phyloP scores from a whole-genome alignment of 2,113 vertebrate species.

The Damaliscus lunatus region DNA sequence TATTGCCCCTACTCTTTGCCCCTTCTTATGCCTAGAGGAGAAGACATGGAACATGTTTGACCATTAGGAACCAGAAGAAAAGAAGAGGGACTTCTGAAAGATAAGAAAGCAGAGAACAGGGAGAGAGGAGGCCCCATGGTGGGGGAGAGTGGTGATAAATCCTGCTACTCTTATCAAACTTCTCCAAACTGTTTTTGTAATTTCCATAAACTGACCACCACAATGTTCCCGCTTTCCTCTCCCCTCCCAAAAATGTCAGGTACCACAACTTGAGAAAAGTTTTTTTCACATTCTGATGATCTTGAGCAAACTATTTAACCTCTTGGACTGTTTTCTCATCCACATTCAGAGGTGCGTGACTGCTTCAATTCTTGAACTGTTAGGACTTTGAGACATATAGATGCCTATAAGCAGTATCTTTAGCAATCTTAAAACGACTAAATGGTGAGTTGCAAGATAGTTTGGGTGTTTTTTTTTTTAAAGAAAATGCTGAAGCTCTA shows the following conservation, averaged over 20 bases:
- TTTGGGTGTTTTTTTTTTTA: too few species aligned
- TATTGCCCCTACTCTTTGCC: background rate
- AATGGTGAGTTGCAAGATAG: background rate
- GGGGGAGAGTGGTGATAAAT: background rate
- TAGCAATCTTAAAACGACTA: background rate
- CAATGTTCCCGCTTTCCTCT: background rate
- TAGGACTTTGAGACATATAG: background rate
- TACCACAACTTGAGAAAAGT: background rate
- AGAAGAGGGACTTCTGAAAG: background rate
- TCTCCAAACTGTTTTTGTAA: background rate
- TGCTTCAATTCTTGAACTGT: background rate
- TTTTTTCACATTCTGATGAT: background rate
- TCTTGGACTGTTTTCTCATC: background rate
- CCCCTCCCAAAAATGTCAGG: background rate
- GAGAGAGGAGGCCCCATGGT: background rate
- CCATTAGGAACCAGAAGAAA: background rate
- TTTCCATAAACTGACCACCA: background rate
- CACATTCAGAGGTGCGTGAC: background rate
- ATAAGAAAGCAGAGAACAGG: background rate
- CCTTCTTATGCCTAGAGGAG: background rate
- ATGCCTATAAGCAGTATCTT: background rate
- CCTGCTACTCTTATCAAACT: background rate
- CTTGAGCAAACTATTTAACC: background rate
- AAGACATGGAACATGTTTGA: background rate
- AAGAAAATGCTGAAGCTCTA: background rate